phyloP scores from a whole-genome alignment of 1,140 invertebrate genomes.

The Drosophila arawakana region DNA sequence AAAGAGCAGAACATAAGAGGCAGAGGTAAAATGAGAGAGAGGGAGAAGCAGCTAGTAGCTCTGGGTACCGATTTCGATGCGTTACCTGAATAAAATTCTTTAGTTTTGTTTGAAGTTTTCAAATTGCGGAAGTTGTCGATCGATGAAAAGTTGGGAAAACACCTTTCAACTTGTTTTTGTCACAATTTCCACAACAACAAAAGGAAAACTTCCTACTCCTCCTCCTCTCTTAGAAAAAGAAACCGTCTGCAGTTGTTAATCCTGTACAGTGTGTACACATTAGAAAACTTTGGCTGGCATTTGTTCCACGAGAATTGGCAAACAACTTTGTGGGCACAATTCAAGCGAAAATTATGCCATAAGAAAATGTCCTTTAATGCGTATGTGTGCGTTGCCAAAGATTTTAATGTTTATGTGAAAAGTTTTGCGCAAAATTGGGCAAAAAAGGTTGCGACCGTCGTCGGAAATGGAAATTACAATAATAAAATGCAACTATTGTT shows the following conservation, averaged over 20 bases:
- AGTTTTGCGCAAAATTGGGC: conserved; percentile 63
- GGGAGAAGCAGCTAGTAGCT: neutral
- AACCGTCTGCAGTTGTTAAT: conserved; percentile 40
- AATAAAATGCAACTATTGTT: conserved; percentile 34
- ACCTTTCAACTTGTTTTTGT: conserved; percentile 68
- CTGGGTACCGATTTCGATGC: conserved; percentile 51
- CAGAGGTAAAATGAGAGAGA: neutral
- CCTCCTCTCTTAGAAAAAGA: neutral
- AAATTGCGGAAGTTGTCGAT: conserved; percentile 44
- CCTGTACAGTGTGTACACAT: conserved; percentile 47
- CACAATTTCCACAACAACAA: conserved; percentile 7
- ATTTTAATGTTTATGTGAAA: conserved; percentile 80
- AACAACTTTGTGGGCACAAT: conserved; percentile 69
- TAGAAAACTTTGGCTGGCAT: conserved; percentile 64
- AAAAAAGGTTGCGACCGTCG: conserved; percentile 32
- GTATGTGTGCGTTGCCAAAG: conserved; percentile 19
- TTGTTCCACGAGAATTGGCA: conserved; percentile 65
- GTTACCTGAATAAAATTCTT: conserved; percentile 48
- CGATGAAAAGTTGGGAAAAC: conserved; percentile 58
- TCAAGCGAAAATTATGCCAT: conserved; percentile 76
- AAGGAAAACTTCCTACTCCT: neutral
- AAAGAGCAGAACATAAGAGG: neutral
- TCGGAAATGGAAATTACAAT: conserved; percentile 5
- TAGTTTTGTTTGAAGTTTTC: neutral
- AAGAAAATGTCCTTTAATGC: conserved; percentile 72